A percentile compares a stretch with the other conserved stretches of the same genome.
Conservation (phyloP, 1,140 invertebrate species). For the Zeugodacus cucurbitae region DNA sequence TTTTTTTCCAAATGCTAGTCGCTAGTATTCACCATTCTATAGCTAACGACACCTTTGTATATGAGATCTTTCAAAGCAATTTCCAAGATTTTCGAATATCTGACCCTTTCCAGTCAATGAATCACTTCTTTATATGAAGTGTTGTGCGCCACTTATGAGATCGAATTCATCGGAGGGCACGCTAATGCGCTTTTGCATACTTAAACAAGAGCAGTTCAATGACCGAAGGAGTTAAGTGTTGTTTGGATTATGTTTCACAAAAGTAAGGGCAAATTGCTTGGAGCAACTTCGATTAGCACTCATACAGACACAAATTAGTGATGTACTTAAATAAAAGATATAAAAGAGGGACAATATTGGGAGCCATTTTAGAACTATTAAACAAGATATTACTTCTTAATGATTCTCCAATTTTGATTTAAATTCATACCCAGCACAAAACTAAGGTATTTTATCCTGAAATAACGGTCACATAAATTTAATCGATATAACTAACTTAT, state of each 20-base stretch:
- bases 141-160: neutral
- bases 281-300: neutral
- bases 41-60: neutral
- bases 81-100: neutral
- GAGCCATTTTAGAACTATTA: too few species aligned
- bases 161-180: neutral
- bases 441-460: too few species aligned
- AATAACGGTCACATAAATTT: too few species aligned
- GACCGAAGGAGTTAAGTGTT: neutral
- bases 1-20: too few species aligned
- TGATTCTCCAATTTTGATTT: too few species aligned
- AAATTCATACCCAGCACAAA: too few species aligned
- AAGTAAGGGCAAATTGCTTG: neutral
- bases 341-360: too few species aligned
- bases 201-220: neutral
- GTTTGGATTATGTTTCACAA: neutral
- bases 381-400: too few species aligned
- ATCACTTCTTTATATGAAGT: neutral
- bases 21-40: too few species aligned
- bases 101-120: neutral
- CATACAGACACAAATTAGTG: neutral
- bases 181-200: neutral
- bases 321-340: too few species aligned
- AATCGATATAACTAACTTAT: too few species aligned
- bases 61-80: neutral